Evolutionary conservation across 2,113 vertebrate species (phyloP).

Genomic region (Phrynosoma platyrhinos): DNA sequence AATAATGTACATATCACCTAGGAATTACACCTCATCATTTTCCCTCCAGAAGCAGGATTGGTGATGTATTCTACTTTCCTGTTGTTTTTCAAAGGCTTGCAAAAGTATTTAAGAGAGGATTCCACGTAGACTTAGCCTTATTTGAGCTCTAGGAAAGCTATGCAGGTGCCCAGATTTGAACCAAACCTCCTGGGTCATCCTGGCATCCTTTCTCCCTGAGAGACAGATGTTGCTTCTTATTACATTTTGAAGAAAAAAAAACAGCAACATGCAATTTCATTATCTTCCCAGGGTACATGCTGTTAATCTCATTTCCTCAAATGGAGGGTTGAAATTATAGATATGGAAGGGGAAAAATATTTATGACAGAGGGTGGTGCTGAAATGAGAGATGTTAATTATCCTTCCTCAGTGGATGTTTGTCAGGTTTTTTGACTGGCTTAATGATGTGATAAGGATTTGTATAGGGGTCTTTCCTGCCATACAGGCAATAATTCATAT

Average conservation of each 20-base stretch:
- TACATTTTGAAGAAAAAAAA: conserved; percentile 19
- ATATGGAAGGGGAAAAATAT: background rate
- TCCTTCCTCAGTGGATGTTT: conserved; percentile 17
- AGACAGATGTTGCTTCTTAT: conserved; percentile 25
- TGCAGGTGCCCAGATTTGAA: background rate
- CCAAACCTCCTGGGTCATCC: background rate
- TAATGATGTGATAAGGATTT: conserved; percentile 34
- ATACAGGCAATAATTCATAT: background rate
- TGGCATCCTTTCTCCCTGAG: background rate
- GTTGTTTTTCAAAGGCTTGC: background rate
- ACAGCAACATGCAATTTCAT: conserved; percentile 14
- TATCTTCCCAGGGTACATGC: conserved; percentile 13
- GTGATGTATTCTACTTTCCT: background rate
- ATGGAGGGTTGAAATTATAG: background rate
- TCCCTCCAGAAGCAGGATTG: background rate
- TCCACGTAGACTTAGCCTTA: background rate
- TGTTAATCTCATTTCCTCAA: conserved; percentile 23
- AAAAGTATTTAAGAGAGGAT: background rate
- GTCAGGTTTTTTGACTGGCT: conserved; percentile 19
- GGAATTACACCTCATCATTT: no score
- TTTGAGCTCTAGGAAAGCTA: background rate
- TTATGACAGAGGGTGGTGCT: background rate
- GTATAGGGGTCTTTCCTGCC: background rate
- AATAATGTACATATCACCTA: no score
- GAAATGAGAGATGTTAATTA: conserved; percentile 34